Percentiles rank a stretch among this genome's conserved stretches.
Evolutionary conservation across 2,888 invertebrate species (phyloP).

Genomic region (Fragum sueziense): DNA sequence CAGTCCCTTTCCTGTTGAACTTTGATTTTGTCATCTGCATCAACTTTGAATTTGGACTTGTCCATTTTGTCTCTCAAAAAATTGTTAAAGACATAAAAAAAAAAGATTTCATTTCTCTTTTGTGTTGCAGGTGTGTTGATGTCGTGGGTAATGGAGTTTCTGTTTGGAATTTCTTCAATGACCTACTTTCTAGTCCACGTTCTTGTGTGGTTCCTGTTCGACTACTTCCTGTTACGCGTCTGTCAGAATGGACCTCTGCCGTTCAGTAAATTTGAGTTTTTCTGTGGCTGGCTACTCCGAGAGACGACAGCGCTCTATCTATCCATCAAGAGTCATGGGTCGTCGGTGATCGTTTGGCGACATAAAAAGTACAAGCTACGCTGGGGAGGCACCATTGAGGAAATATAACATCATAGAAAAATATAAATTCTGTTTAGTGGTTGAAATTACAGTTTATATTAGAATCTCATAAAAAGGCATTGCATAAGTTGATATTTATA

Average conservation of each 20-base stretch:
- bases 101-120: neutral
- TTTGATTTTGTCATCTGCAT: too few species aligned
- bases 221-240: conserved; percentile 91
- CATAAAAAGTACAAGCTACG: conserved; percentile 92
- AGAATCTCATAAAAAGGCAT: too few species aligned
- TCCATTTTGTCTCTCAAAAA: too few species aligned
- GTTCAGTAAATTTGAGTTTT: conserved; percentile 96
- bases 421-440: too few species aligned
- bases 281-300: conserved; percentile 96
- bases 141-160: conserved; percentile 91
- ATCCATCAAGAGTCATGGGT: conserved; percentile 92
- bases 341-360: conserved; percentile 96
- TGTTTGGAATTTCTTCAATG: conserved; percentile 94
- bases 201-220: conserved; percentile 96
- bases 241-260: conserved; percentile 94
- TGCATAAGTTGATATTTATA: too few species aligned
- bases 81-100: too few species aligned
- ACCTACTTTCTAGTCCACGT: conserved; percentile 96
- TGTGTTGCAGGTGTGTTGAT: conserved; percentile 89
- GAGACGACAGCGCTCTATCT: conserved; percentile 95
- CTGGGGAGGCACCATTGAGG: conserved; percentile 97
- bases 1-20: too few species aligned
- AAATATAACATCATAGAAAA: conserved; percentile 46
- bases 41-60: too few species aligned
- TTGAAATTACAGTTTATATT: too few species aligned